Evolutionary conservation across 92 coral and sea anemone genomes (phyloP).

Genomic region (Porites rus): DNA sequence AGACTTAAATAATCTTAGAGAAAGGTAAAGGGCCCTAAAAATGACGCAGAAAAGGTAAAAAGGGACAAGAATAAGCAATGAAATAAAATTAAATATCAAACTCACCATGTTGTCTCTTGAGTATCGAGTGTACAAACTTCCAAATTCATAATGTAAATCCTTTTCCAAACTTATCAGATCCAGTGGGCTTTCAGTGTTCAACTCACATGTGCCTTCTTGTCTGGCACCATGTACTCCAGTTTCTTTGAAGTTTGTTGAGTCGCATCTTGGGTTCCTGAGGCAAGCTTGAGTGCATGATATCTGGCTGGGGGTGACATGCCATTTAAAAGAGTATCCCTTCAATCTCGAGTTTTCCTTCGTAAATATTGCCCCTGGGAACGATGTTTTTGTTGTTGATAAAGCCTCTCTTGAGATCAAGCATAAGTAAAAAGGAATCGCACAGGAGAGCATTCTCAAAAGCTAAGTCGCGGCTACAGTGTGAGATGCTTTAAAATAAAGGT

Average conservation of each 20-base stretch:
- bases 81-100: too few species aligned
- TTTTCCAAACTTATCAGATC: background rate
- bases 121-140: constrained; percentile 9
- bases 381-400: background rate
- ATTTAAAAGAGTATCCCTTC: constrained; percentile 7
- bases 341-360: constrained; percentile 27
- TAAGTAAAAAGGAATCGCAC: background rate
- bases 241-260: constrained; percentile 47
- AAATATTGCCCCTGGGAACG: constrained; percentile 20
- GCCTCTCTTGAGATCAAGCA: background rate
- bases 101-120: constrained; percentile 6
- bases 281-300: constrained; percentile 39
- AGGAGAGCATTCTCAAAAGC: too few species aligned
- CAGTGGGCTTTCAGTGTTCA: constrained; percentile 11
- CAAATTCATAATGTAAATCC: constrained; percentile 15
- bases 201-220: constrained; percentile 26
- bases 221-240: background rate
- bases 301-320: constrained; percentile 20
- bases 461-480: too few species aligned
- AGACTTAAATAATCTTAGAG: too few species aligned
- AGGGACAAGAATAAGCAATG: background rate
- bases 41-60: background rate
- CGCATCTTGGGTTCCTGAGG: constrained; percentile 10
- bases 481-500: too few species aligned
- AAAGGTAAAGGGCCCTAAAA: too few species aligned